Percentiles rank a stretch among this genome's conserved stretches.
These are phyloP conservation scores for Scomber japonicus DNA, from an alignment of 2,113 vertebrate species.

Conservation along the genomic window DNA sequence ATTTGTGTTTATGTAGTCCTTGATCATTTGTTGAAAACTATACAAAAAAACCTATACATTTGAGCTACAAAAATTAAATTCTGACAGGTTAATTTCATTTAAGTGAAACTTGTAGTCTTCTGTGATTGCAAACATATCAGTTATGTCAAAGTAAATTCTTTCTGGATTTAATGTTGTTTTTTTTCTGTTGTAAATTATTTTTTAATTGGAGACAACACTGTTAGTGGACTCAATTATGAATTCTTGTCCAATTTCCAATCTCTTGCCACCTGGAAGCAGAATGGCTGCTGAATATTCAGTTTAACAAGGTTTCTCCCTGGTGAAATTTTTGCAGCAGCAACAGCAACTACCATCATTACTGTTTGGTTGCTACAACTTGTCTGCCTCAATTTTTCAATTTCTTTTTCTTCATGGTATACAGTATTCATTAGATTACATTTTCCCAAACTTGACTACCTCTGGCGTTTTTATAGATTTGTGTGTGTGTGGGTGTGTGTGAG, in stretches of 20 bases:
- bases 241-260: slow-evolving; percentile 41
- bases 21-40: not conserved
- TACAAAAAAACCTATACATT: not conserved
- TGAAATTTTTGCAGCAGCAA: slow-evolving; percentile 56
- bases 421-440: slow-evolving; percentile 14
- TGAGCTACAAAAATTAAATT: too few species aligned
- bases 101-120: too few species aligned
- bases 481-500: not conserved
- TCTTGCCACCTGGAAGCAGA: slow-evolving; percentile 43
- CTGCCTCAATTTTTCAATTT: slow-evolving; percentile 4
- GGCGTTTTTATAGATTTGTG: not conserved
- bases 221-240: slow-evolving; percentile 31
- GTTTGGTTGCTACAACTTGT: slow-evolving; percentile 39
- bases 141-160: not conserved
- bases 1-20: not conserved
- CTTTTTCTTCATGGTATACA: slow-evolving; percentile 4
- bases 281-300: slow-evolving; percentile 59
- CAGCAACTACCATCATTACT: slow-evolving; percentile 46
- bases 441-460: not conserved
- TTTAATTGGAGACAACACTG: slow-evolving; percentile 14
- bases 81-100: too few species aligned
- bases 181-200: slow-evolving; percentile 1
- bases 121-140: too few species aligned
- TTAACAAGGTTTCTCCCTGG: slow-evolving; percentile 48
- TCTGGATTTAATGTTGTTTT: not conserved